Percentiles rank a stretch among this genome's conserved stretches.
Evolutionary conservation across 2,797 vertebrate genomes (phyloP).

Genomic region (Apogon hyalosoma): DNA sequence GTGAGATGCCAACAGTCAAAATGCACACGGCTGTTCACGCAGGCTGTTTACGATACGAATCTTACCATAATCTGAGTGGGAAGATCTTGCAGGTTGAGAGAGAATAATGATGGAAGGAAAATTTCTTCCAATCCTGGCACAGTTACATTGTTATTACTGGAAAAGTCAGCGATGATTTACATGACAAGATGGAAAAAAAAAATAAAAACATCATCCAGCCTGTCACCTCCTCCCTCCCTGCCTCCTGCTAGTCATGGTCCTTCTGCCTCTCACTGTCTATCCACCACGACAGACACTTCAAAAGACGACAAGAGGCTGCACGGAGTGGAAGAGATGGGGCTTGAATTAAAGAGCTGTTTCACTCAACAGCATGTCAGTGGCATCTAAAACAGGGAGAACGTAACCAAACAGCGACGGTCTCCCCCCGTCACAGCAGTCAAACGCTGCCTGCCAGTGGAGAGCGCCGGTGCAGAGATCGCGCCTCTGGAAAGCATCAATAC

Average conservation of each 20-base stretch:
- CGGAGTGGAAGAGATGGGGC: conserved; percentile 37
- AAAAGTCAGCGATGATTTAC: conserved; percentile 46
- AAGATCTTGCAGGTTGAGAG: conserved; percentile 56
- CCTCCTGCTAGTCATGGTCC: conserved; percentile 31
- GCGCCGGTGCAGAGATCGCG: conserved; percentile 47
- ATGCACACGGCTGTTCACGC: conserved; percentile 3
- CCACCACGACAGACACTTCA: conserved; percentile 56
- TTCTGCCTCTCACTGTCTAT: conserved; percentile 20
- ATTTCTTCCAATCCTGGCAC: conserved; percentile 37
- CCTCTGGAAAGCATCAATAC: conserved; percentile 79
- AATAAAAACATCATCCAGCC: conserved; percentile 35
- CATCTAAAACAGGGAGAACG: not conserved
- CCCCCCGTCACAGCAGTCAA: conserved; percentile 55
- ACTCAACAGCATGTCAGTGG: conserved; percentile 39
- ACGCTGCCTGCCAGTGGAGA: conserved; percentile 46
- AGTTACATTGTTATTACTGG: conserved; percentile 49
- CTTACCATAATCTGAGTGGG: conserved; percentile 73
- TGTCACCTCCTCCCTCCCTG: conserved; percentile 58
- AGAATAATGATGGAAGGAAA: conserved; percentile 4
- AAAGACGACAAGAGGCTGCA: conserved; percentile 37
- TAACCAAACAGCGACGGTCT: conserved; percentile 7
- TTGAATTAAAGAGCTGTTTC: conserved; percentile 47
- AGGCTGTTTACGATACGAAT: conserved; percentile 23
- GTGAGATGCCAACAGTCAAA: conserved; percentile 33
- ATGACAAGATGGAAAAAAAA: conserved; percentile 42